phyloP scores from a whole-genome alignment of 1,140 invertebrate genomes.

The Ceratosolen solmsi region DNA sequence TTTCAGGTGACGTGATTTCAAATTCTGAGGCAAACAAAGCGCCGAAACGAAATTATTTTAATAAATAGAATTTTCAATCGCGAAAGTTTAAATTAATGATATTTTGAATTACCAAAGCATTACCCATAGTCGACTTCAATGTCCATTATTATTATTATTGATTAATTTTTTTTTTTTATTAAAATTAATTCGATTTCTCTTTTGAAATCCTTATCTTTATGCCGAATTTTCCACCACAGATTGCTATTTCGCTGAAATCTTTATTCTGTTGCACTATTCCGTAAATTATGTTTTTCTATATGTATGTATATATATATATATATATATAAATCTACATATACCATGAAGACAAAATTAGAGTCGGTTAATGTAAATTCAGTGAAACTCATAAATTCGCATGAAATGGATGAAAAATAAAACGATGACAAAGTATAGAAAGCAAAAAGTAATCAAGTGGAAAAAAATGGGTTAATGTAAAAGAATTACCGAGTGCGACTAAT shows the following conservation, averaged over 20 bases:
- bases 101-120: neutral
- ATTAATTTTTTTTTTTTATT: neutral
- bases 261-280: conserved; percentile 28
- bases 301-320: neutral
- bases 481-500: conserved; percentile 22
- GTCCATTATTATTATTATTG: neutral
- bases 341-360: neutral
- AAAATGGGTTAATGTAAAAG: neutral
- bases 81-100: conserved; percentile 2
- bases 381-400: conserved; percentile 27
- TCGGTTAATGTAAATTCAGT: conserved; percentile 37
- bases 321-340: neutral
- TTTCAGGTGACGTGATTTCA: neutral
- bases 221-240: neutral
- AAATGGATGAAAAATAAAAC: conserved; percentile 43
- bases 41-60: neutral
- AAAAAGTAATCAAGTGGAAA: neutral
- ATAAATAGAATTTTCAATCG: neutral
- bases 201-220: neutral
- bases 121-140: neutral
- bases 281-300: conserved; percentile 8
- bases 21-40: neutral
- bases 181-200: neutral
- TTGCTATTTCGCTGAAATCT: conserved; percentile 10
- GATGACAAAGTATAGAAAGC: conserved; percentile 42